Conservation (phyloP, 2,113 vertebrate species). For the Rutilus rutilus region DNA sequence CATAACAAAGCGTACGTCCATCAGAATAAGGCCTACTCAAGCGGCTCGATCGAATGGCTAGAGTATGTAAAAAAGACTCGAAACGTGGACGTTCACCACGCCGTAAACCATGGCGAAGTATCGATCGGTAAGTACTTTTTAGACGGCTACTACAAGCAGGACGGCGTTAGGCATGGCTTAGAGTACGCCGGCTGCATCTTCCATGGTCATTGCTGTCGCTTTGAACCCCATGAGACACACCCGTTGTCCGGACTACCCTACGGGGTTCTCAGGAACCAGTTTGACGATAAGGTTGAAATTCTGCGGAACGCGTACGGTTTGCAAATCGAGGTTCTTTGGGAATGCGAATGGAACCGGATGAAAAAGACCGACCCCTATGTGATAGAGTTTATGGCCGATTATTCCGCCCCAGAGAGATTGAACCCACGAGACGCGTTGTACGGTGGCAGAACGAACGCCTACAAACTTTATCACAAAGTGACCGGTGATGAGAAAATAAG, state of each 20-base stretch:
- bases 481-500: no score
- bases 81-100: no score
- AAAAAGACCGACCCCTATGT: background rate
- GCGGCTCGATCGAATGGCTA: background rate
- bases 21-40: background rate
- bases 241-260: accelerated
- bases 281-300: background rate
- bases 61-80: no score
- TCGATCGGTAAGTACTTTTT: no score
- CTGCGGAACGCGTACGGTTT: background rate
- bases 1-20: background rate
- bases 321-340: background rate
- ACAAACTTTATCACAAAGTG: no score
- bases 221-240: background rate
- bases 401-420: no score
- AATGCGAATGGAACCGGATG: background rate
- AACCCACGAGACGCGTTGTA: no score
- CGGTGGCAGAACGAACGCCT: no score
- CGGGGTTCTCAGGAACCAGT: background rate
- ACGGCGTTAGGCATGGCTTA: background rate
- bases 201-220: background rate
- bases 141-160: no score
- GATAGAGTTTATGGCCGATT: no score
- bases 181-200: background rate
- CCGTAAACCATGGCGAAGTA: no score